Evolutionary conservation across 2,113 vertebrate genomes (phyloP), one percentile per base, ranked within the genome.

Genomic region (Nibea albiflora): DNA sequence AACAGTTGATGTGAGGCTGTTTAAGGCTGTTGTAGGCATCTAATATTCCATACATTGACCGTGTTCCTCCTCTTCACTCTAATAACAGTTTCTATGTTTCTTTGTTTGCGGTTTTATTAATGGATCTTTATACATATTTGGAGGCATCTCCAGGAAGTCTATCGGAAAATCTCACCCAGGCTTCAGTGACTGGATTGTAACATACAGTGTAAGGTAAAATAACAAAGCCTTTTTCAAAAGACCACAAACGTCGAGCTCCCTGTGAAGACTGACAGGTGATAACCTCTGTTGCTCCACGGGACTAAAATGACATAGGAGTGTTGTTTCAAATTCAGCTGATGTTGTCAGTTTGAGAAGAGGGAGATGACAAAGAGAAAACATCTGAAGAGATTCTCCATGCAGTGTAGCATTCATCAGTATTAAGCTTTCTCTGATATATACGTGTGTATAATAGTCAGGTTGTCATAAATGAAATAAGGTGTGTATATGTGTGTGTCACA

Each of bases 401-500:
- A 46, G 11, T 46, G 44, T 46, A 46, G 44, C 12, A 46, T 46
- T 46, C 44, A 14, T 20, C 2, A 60, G 57, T 4, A 35, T 7
- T 61, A 35, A 9, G 19, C 3, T 20, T 61, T 10, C 8, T 11
- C 7, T 61, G 17, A 31, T 20, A 9, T 47, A 1, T 3, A 0
- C 28, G 35, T 8, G 35, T 39, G 35, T 39, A 39, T 39, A 39
- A 39, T 7, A 39, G 24, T 82, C 42, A 71, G 39, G 49, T 14
- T 78, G 63, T 78, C 44, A 28, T 67, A 73, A 49, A 78, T 42
- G 0, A 77, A 42, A 64, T 63, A 20, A 54, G 49, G 53, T 87
- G 88, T 93, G 35, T 92, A 20, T 93, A 63, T 92, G 47, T 94
- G 85, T 93, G 70, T 92, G 81, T 93, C 87, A 90, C 82, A 85